Base-by-base conservation (phyloP, 1,140 invertebrate genomes). In the Pantala flavescens region DNA sequence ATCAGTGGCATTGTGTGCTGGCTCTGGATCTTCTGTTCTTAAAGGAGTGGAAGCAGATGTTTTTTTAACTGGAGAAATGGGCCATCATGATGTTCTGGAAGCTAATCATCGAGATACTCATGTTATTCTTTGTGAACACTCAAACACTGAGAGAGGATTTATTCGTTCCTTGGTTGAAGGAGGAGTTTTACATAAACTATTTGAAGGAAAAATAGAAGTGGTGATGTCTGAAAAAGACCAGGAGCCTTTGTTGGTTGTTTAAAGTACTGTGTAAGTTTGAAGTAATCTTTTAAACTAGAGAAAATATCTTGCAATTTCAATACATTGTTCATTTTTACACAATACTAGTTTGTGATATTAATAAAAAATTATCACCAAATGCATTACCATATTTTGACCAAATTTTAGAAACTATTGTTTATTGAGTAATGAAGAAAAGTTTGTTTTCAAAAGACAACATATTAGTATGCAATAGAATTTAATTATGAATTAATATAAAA, bases 1-100 rank as follows among this genome's bases (percentile, higher is more conserved):
- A 23, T 80, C 80, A 5, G 82, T 97, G 7, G 96, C 93, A 10
- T 81, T 97, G 0, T 98, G 96, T 84, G 95, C 95, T 71, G 97
- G 97, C 0, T 94, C 95, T 9, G 96, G 97, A 11, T 83, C 84
- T 11, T 91, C 90, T 0, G 84, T 96, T 19, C 83, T 98, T 2
- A 88, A 87, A 77, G 87, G 87, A 23, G 83, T 90, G 0, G 75
- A 82, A 28, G 92, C 91, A 12, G 94, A 97, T 84, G 82, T 98
- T 0, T 94, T 91, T 78, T 81, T 98, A 3, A 98, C 96, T 9
- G 89, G 97, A 21, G 97, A 98, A 86, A 98, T 98, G 96, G 87
- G 91, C 7, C 97, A 99, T 84, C 97, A 98, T 81, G 96, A 98
- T 74, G 82, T 98, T 0, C 83, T 98, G n/a, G 93, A 98, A 79